Percentiles rank a stretch among this genome's conserved stretches.
phyloP scores from a whole-genome alignment of 2,797 vertebrate species.

The Enteromius argenteus region DNA sequence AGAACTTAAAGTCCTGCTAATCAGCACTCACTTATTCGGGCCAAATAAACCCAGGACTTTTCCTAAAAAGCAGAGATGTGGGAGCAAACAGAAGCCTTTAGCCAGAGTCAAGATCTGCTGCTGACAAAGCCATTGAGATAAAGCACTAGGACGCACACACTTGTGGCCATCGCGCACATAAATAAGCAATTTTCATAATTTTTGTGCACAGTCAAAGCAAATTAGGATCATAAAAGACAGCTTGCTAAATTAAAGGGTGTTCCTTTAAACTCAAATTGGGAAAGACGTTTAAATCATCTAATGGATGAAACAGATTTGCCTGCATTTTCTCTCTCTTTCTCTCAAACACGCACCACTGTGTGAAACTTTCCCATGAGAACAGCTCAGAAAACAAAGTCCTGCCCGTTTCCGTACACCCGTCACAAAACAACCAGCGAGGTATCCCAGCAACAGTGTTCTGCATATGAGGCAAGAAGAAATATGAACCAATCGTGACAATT shows the following conservation, averaged over 20 bases:
- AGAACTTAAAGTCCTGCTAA: constrained; percentile 23
- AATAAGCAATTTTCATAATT: constrained; percentile 51
- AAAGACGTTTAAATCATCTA: constrained; percentile 53
- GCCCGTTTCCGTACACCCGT: constrained; percentile 31
- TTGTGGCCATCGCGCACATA: constrained; percentile 36
- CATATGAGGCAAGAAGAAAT: constrained; percentile 67
- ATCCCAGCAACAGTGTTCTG: constrained; percentile 32
- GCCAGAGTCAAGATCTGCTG: constrained; percentile 28
- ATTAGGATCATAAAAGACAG: constrained; percentile 26
- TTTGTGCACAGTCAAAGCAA: constrained; percentile 46
- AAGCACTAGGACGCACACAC: constrained; percentile 23
- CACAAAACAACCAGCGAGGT: constrained; percentile 33
- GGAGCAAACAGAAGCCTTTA: constrained; percentile 9
- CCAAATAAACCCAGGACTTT: constrained; percentile 29
- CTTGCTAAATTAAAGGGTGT: constrained; percentile 51
- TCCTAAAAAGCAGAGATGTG: constrained; percentile 21
- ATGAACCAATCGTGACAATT: constrained; percentile 68
- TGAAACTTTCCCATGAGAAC: constrained; percentile 46
- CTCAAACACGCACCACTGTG: not conserved
- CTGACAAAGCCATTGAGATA: constrained; percentile 12
- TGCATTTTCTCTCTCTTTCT: constrained; percentile 20
- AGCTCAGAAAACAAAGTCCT: constrained; percentile 53
- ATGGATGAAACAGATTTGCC: constrained; percentile 61
- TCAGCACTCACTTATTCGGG: constrained; percentile 38
- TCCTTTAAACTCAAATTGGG: constrained; percentile 53